A percentile compares a stretch with the other conserved stretches of the same genome.
phyloP scores from a whole-genome alignment of 2,113 vertebrate genomes.

The Lonchura striata region DNA sequence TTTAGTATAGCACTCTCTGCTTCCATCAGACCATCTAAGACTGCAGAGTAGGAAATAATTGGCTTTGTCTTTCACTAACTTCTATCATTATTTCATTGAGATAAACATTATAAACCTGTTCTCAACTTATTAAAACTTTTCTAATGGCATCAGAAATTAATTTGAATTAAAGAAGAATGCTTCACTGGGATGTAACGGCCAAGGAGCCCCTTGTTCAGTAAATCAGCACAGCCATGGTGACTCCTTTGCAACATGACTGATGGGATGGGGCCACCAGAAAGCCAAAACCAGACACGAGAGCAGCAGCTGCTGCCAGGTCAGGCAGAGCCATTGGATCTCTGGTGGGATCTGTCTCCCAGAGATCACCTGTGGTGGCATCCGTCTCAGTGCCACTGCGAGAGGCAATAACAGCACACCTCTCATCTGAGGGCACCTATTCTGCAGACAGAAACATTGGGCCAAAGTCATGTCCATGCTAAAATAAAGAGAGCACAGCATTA shows the following conservation, averaged over 20 bases:
- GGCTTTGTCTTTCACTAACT: not conserved
- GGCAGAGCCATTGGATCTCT: not conserved
- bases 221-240: not conserved
- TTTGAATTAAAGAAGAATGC: not conserved
- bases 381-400: not conserved
- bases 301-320: not conserved
- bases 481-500: not conserved
- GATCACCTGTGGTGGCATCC: not conserved
- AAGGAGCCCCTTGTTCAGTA: not conserved
- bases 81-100: not conserved
- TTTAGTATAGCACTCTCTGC: not conserved
- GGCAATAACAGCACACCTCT: not conserved
- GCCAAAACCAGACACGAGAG: rapidly evolving
- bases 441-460: not conserved
- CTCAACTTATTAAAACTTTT: not conserved
- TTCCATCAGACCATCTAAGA: not conserved
- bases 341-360: not conserved
- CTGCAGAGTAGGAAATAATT: not conserved
- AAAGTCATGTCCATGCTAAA: not conserved
- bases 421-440: not conserved
- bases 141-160: not conserved
- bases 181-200: not conserved
- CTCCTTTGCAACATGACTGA: not conserved
- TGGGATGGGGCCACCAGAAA: not conserved
- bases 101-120: not conserved